Evolutionary conservation across 2,888 invertebrate genomes (phyloP), one percentile per base, ranked within the genome.

Genomic region (Dicyrtoma fusca): DNA sequence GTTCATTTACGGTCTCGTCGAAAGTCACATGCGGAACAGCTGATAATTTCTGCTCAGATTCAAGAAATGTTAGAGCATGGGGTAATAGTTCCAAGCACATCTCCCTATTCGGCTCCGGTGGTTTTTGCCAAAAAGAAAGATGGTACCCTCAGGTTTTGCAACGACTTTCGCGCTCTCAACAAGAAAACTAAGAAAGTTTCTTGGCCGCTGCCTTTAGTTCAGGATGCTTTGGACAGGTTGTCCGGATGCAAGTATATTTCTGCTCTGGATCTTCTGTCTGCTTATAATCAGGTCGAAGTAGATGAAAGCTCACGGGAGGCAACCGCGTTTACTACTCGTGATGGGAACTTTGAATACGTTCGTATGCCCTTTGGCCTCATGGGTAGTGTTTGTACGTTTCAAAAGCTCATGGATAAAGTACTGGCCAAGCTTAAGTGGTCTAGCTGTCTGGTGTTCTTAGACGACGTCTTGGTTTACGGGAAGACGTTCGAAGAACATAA

Each of bases 371-470:
- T 82, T 68, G 82, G 82, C 0, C 72, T 83, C 4, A 77, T 78
- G 55, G 82, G 81, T 57, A 77, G 81, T 0, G 82, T 83, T 1
- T 76, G 78, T 0, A 82, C 82, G 0, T 84, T 84, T 73, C 82
- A 82, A 74, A 23, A 83, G 5, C 26, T 25, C 1, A 59, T 59
- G 59, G 26, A 59, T 5, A 59, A 59, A 59, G 59, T 59, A 1
- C 17, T 59, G 6, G 59, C 26, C 4, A 25, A 25, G 17, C 26
- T 26, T 1, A 59, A 59, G n/a, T 59, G 34, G 26, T 26, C 59
- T 4, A 26, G n/a, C n/a, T n/a, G n/a, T 34, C 8, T 34, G 34
- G 34, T 34, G 8, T 34, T 34, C 74, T 75, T 82, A 26, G 83
- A 83, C 42, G 82, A 83, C 73, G 77, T 82, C n/a, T 70, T 82